Evolutionary conservation across 1,140 invertebrate species (phyloP), one percentile per base, ranked within the genome.

Genomic region (Eufriesea mexicana): DNA sequence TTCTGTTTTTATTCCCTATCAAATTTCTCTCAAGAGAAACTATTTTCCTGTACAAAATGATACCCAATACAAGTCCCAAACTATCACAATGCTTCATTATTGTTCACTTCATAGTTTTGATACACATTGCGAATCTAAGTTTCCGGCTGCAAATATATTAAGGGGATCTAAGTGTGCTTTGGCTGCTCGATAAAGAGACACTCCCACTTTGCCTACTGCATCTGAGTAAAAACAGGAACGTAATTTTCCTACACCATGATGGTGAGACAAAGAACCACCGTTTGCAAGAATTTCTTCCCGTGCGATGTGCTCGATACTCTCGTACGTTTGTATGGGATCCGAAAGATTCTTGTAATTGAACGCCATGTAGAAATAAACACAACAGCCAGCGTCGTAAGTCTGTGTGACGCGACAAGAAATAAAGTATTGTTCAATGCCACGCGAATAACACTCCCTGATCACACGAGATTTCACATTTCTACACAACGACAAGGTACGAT

Each of bases 291-390:
- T 99, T 94, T 99, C 98, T 86, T 99, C 97, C 61, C 99, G 94
- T 0, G 98, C 99, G 70, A 96, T 95, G 35, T 96, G 95, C 94
- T 99, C 97, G 47, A 98, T 96, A 61, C 96, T 93, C 89, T 99
- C 98, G 94, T 98, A 99, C 0, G 96, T 94, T n/a, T 96, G 93
- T 4, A 99, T 96, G 0, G 98, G 97, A 93, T 98, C 95, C 28
- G 92, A 85, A 23, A 97, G 93, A 14, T 95, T 94, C 9, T 92
- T 90, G 91, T 97, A 97, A 91, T 98, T 98, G 93, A 99, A 99
- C 0, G 96, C 99, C 95, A 99, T 98, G 93, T 99, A 99, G 94
- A 99, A 99, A 93, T 99, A 99, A 73, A 99, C 97, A 92, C 98
- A 99, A 89, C 98, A 99, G 0, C 99, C 99, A 5, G 97, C 96